These are phyloP conservation scores for Alligator mississippiensis DNA, from an alignment of 2,113 vertebrate genomes.

Conservation along the genomic window DNA sequence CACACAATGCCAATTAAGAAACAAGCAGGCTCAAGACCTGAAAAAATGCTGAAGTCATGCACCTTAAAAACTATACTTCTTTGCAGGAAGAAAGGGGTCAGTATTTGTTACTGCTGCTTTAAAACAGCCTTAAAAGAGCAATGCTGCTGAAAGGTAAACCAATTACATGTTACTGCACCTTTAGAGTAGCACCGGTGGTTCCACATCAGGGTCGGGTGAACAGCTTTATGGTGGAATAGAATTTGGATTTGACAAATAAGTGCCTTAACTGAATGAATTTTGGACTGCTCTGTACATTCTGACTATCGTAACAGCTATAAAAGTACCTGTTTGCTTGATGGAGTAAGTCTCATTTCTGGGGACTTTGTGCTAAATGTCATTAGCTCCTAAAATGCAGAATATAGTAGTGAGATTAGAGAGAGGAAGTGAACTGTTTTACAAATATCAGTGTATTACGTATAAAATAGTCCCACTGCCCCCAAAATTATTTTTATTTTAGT, in stretches of 20 bases:
- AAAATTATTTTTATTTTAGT: background rate
- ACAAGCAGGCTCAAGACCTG: no score
- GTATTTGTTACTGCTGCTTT: background rate
- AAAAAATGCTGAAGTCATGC: no score
- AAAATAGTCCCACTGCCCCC: background rate
- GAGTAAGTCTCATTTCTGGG: conserved; percentile 87
- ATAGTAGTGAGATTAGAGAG: background rate
- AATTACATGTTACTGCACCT: background rate
- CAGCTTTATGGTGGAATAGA: background rate
- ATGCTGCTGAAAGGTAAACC: background rate
- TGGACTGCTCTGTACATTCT: background rate
- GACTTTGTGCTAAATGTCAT: conserved; percentile 88
- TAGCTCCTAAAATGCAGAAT: conserved; percentile 83
- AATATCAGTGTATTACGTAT: background rate
- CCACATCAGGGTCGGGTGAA: background rate
- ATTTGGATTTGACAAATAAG: background rate
- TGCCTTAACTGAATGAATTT: background rate
- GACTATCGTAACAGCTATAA: background rate
- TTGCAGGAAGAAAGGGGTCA: background rate
- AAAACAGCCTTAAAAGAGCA: background rate
- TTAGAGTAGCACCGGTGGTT: background rate
- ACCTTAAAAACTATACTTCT: background rate
- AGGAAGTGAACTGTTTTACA: accelerated
- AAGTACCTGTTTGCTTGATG: conserved; percentile 89
- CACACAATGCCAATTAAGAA: background rate